phyloP scores from a whole-genome alignment of 2,888 invertebrate species.

The Lathronympha strigana region DNA sequence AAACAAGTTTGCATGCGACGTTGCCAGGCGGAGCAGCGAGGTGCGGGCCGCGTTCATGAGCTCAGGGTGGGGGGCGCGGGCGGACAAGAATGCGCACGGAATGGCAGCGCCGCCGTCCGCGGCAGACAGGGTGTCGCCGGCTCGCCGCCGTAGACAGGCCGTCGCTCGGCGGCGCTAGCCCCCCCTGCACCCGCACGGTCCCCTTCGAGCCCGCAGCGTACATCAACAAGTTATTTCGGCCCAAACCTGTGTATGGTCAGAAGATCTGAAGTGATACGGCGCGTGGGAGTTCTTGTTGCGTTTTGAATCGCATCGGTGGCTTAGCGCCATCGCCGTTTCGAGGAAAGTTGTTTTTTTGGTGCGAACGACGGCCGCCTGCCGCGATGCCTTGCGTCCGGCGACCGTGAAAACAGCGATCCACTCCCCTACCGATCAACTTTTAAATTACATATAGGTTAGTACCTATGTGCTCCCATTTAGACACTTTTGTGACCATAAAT shows the following conservation, averaged over 20 bases:
- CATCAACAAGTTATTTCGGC: constrained; percentile 84
- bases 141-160: constrained; percentile 91
- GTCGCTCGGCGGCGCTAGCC: constrained; percentile 86
- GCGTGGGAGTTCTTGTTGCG: constrained; percentile 60
- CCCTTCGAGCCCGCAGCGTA: constrained; percentile 65
- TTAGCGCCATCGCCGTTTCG: constrained; percentile 83
- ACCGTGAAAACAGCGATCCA: constrained; percentile 74
- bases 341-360: constrained; percentile 82
- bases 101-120: constrained; percentile 90
- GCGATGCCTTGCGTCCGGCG: constrained; percentile 73
- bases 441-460: constrained; percentile 30
- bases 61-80: constrained; percentile 70
- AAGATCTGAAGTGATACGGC: constrained; percentile 67
- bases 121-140: constrained; percentile 98
- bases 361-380: constrained; percentile 73
- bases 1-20: constrained; percentile 87
- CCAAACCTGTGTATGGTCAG: constrained; percentile 60
- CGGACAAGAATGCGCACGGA: constrained; percentile 80
- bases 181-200: constrained; percentile 60
- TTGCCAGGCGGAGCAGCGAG: constrained; percentile 81
- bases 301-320: constrained; percentile 57
- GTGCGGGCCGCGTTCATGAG: constrained; percentile 77
- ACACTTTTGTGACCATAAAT: not conserved
- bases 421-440: constrained; percentile 52
- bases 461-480: not conserved